These are phyloP conservation scores for Pao palembangensis DNA, from an alignment of 2,113 vertebrate genomes.

Conservation along the genomic window DNA sequence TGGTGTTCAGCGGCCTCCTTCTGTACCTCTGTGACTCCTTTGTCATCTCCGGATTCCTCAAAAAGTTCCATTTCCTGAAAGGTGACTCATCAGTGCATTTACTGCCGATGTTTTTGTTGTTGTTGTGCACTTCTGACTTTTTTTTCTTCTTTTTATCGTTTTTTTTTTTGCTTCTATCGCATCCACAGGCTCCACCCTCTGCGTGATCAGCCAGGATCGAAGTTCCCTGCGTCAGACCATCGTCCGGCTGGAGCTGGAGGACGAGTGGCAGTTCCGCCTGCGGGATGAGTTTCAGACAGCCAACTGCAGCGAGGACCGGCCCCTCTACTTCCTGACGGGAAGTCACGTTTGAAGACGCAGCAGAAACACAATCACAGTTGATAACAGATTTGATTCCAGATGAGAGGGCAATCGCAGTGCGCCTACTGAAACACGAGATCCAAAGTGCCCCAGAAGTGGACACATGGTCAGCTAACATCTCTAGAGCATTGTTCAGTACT, in stretches of 20 bases:
- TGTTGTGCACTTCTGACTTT: background rate
- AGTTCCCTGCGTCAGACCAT: constrained; percentile 95
- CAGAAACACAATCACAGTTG: constrained; percentile 21
- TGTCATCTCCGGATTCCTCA: constrained; percentile 89
- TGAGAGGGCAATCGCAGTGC: background rate
- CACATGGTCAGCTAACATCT: background rate
- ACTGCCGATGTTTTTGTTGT: background rate
- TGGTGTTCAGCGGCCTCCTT: constrained; percentile 93
- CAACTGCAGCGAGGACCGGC: constrained; percentile 92
- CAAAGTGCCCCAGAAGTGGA: constrained; percentile 11
- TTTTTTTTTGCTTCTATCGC: background rate
- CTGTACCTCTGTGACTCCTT: constrained; percentile 98
- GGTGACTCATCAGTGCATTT: constrained; percentile 67
- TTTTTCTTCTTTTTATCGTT: background rate
- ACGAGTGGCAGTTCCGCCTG: constrained; percentile 97
- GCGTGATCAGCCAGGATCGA: constrained; percentile 95
- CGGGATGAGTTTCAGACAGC: constrained; percentile 98
- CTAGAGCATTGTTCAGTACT: constrained; percentile 16
- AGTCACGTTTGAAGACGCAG: constrained; percentile 82
- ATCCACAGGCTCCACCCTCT: constrained; percentile 90
- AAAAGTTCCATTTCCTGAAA: constrained; percentile 93
- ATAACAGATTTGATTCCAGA: constrained; percentile 16
- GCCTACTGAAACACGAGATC: constrained; percentile 6
- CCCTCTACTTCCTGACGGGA: constrained; percentile 94
- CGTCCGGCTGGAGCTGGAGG: constrained; percentile 91